A percentile compares a stretch with the other conserved stretches of the same genome.
These are phyloP conservation scores for Clitarchus hookeri DNA, from an alignment of 2,888 invertebrate genomes.

Conservation along the genomic window DNA sequence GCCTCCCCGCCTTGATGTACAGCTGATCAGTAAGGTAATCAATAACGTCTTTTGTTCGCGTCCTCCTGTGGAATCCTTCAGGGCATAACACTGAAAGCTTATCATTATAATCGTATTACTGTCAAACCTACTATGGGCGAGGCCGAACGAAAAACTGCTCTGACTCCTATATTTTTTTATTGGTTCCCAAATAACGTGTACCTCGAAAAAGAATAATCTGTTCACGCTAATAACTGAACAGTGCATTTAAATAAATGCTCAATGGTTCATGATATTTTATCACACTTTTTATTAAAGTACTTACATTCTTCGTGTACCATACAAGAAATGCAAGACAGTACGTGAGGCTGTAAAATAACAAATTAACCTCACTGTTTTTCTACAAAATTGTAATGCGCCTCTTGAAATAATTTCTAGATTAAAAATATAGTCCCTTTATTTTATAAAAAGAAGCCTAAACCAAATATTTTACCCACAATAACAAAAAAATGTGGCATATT, in stretches of 20 bases:
- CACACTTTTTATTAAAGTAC: too few relatives aligned
- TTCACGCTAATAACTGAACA: not conserved
- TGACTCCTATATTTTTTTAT: not conserved
- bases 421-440: too few relatives aligned
- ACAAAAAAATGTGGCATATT: too few relatives aligned
- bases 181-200: not conserved
- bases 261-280: too few relatives aligned
- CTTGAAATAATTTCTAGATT: too few relatives aligned
- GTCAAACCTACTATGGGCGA: not conserved
- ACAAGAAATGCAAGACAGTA: too few relatives aligned
- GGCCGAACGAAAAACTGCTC: slow-evolving; percentile 15
- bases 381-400: too few relatives aligned
- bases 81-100: slow-evolving; percentile 32
- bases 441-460: too few relatives aligned
- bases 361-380: too few relatives aligned
- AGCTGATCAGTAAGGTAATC: slow-evolving; percentile 35
- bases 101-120: slow-evolving; percentile 39
- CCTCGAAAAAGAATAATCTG: not conserved
- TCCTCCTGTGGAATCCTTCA: slow-evolving; percentile 17
- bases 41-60: slow-evolving; percentile 29
- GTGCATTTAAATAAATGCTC: not conserved
- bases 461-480: too few relatives aligned
- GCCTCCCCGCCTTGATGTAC: slow-evolving; percentile 28
- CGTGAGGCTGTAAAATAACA: too few relatives aligned
- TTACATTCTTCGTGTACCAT: too few relatives aligned